phyloP scores from a whole-genome alignment of 1,140 invertebrate species.

The Saccostrea cuccullata region DNA sequence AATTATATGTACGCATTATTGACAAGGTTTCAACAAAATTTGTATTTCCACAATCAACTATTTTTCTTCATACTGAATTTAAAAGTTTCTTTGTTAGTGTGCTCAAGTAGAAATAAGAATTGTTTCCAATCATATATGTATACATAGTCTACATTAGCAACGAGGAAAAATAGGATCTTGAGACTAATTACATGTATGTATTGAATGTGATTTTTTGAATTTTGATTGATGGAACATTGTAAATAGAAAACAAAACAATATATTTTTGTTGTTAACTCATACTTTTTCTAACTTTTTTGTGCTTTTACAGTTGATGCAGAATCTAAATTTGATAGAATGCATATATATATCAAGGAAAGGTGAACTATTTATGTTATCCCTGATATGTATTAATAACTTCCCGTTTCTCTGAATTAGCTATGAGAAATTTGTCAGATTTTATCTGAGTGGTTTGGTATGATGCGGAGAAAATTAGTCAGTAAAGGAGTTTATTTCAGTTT shows the following conservation, averaged over 20 bases:
- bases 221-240: no score
- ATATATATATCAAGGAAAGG: not conserved
- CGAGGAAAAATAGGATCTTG: not conserved
- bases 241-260: no score
- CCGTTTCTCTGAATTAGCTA: not conserved
- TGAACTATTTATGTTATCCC: not conserved
- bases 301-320: no score
- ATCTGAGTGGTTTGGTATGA: not conserved
- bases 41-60: not conserved
- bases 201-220: no score
- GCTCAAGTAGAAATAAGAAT: not conserved
- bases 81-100: no score
- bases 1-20: not conserved
- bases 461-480: conserved; percentile 28
- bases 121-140: not conserved
- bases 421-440: not conserved
- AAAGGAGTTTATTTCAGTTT: not conserved
- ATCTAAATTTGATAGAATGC: no score
- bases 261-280: no score
- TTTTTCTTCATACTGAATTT: not conserved
- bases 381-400: not conserved
- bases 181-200: not conserved
- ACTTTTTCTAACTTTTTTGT: no score
- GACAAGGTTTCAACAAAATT: not conserved
- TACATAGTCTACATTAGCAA: not conserved